Evolutionary conservation across 2,888 invertebrate genomes (phyloP), one percentile per base, ranked within the genome.

Genomic region (Lasius platythorax): DNA sequence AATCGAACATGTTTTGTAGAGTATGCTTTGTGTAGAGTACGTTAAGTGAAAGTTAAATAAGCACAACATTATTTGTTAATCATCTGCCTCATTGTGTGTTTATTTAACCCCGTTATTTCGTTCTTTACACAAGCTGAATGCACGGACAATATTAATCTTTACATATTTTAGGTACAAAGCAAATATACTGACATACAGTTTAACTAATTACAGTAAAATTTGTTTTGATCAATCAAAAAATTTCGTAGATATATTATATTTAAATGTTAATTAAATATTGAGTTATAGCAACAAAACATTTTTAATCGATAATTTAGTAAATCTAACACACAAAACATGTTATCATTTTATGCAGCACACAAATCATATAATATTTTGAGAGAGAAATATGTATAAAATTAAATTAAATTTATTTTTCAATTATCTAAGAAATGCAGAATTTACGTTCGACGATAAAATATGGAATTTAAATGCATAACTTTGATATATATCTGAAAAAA

Each of bases 211-310:
- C n/a, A n/a, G 8, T n/a, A 53, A 53, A 53, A 53, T n/a, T 53
- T 53, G n/a, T 53, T 53, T 53, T 53, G n/a, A 53, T 53, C 53
- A n/a, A 53, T 70, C 67, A 74, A 66, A 67, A 76, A 33, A 53
- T 56, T 63, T 58, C 82, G 8, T 53, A 53, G n/a, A 53, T 53
- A n/a, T 53, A 53, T n/a, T 53, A n/a, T 53, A 53, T n/a, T 53
- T n/a, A 53, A n/a, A n/a, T 53, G n/a, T 53, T 53, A n/a, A 53
- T n/a, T n/a, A n/a, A 53, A 53, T 8, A 53, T 2, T n/a, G 1
- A 53, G 8, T 53, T 53, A n/a, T 53, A 53, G n/a, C n/a, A 53
- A 53, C 2, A 6, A 53, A 53, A 53, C n/a, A 53, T n/a, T 53
- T 53, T 53, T 6, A 50, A 50, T 50, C 5, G 3, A n/a, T 8